phyloP scores from a whole-genome alignment of 30 jellyfish, hydroid and myxozoan species.

The Aurelia coerulea region DNA sequence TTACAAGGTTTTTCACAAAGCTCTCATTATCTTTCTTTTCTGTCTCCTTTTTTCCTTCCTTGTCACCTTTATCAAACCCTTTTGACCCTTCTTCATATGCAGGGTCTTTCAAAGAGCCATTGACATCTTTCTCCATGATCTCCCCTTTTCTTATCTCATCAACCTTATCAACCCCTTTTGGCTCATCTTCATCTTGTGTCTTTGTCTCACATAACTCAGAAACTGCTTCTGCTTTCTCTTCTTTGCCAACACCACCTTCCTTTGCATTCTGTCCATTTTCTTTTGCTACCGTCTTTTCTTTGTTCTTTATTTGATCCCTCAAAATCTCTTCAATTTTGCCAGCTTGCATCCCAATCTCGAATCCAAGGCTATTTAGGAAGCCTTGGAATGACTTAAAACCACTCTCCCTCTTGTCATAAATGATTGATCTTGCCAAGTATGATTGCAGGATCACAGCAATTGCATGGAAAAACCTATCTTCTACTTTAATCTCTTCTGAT shows the following conservation, averaged over 20 bases:
- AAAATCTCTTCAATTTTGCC: slow-evolving; percentile 6
- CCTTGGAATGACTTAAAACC: slow-evolving; percentile 16
- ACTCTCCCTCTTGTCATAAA: not conserved
- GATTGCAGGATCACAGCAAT: not conserved
- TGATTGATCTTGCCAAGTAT: not conserved
- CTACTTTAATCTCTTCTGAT: not conserved
- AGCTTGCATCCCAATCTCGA: slow-evolving; percentile 23
- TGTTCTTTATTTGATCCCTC: not conserved
- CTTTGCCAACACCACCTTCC: not conserved
- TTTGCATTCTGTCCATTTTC: not conserved
- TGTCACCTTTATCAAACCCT: not conserved
- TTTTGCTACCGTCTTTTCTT: not conserved
- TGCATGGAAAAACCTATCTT: slow-evolving; percentile 25
- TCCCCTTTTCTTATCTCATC: not conserved
- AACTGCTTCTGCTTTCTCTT: slow-evolving; percentile 1
- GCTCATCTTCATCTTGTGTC: not conserved
- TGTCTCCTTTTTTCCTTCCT: not conserved
- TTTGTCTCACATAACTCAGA: not conserved
- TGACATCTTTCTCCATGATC: not conserved
- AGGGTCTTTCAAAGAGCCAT: not conserved
- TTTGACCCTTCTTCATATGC: not conserved
- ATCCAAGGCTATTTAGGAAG: not conserved
- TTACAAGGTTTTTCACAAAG: not conserved
- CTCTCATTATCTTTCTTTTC: not conserved
- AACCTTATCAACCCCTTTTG: not conserved